A percentile compares a stretch with the other conserved stretches of the same genome.
These are phyloP conservation scores for Hozukius guyotensis DNA, from an alignment of 2,797 vertebrate genomes.

Conservation along the genomic window DNA sequence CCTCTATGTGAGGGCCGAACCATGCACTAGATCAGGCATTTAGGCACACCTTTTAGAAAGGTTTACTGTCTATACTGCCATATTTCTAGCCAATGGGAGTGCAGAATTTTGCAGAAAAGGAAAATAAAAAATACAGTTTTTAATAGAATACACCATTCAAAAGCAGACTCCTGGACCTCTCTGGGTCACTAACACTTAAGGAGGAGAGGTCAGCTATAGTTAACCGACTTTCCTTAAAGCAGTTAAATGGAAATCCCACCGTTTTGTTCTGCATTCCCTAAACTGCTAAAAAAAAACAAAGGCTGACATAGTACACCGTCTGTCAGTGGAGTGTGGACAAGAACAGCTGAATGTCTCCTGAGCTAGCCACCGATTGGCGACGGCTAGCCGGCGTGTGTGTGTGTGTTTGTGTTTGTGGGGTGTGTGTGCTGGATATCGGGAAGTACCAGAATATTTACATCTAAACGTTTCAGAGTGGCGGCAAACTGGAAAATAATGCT, in stretches of 20 bases:
- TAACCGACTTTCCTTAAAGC: constrained; percentile 63
- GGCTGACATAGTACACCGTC: constrained; percentile 64
- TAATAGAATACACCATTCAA: constrained; percentile 67
- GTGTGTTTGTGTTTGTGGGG: neutral
- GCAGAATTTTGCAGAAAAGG: constrained; percentile 63
- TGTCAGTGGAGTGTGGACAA: constrained; percentile 78
- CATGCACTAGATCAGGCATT: constrained; percentile 70
- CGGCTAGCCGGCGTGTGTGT: constrained; percentile 58
- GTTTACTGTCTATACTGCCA: constrained; percentile 57
- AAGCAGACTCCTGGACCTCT: constrained; percentile 68
- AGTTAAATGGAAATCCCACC: constrained; percentile 47
- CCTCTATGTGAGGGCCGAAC: constrained; percentile 57
- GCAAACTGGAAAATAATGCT: constrained; percentile 78
- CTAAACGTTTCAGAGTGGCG: constrained; percentile 66
- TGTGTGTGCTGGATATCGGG: constrained; percentile 68
- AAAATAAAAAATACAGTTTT: constrained; percentile 40
- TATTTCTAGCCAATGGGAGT: constrained; percentile 72
- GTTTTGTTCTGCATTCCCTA: constrained; percentile 61
- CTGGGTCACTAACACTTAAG: constrained; percentile 70
- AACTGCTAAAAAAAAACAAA: constrained; percentile 62
- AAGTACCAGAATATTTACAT: constrained; percentile 89
- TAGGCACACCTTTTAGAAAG: constrained; percentile 69
- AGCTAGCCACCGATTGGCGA: constrained; percentile 57
- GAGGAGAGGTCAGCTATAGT: constrained; percentile 42
- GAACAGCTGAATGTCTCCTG: constrained; percentile 62